Base-by-base conservation (phyloP, 2,797 vertebrate genomes). In the Crax fasciolata region DNA sequence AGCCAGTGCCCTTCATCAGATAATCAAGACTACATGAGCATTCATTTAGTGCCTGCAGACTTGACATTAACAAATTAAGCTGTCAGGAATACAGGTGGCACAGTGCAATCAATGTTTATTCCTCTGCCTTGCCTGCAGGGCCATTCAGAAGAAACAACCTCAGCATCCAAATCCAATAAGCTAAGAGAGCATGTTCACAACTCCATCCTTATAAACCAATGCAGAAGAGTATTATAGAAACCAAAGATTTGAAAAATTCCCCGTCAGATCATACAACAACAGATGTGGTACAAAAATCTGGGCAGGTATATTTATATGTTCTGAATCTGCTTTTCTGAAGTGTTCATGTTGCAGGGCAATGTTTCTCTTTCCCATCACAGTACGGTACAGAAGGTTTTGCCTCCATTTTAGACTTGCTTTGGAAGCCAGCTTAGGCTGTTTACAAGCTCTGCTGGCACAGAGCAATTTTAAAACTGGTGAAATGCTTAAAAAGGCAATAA, bases 401-500 rank as follows among this genome's bases (percentile, higher is more conserved):
- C 17, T 57, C 30, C 16, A 32, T 52, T 92, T 86, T 76, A 59
- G 48, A 24, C 28, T 76, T 71, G 23, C 44, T 94, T 5, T 43
- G 27, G 79, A 83, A 87, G 66, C 20, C 55, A 91, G 1, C 18
- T 44, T 74, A 76, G n/a, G 49, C 44, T 84, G 44, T 62, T 84
- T 90, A 79, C 63, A 85, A 61, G 52, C 70, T 46, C 54, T 66
- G 54, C 54, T 94, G 82, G 62, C 82, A 71, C 52, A 77, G 61
- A 84, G 20, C 35, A 59, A 41, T 59, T 55, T 92, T 81, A 76
- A 87, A 81, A 83, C 30, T 8, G 11, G 5, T 49, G 14, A 59
- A 78, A 49, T 77, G 25, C 92, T 96, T 93, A 61, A 96, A 95
- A 95, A 93, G 86, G 92, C 57, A 95, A 93, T 46, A 16, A 62